Evolutionary conservation across 2,888 invertebrate species (phyloP).

Genomic region (Xylophagus ater): DNA sequence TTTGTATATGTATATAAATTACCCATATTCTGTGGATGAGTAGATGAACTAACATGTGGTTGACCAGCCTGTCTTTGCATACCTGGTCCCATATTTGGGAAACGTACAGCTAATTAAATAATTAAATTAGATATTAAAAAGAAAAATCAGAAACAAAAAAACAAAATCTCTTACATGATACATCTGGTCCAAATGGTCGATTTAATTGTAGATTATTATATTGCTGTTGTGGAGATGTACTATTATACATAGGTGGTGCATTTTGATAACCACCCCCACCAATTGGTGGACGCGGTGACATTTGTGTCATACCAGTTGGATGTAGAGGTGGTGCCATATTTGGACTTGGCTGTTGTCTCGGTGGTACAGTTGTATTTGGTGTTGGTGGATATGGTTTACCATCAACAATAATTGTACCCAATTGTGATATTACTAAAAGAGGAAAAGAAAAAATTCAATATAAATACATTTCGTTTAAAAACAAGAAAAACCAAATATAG

Average conservation of each 20-base stretch:
- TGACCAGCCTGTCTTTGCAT: conserved; percentile 41
- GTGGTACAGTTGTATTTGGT: conserved; percentile 36
- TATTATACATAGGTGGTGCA: conserved; percentile 36
- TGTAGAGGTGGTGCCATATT: conserved; percentile 37
- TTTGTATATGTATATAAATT: conserved; percentile 14
- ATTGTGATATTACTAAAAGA: conserved; percentile 55
- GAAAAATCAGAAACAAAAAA: neutral
- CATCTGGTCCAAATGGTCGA: conserved; percentile 33
- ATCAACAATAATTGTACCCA: conserved; percentile 74
- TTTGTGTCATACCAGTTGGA: conserved; percentile 33
- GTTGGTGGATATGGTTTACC: conserved; percentile 61
- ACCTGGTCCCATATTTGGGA: conserved; percentile 29
- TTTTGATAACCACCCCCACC: conserved; percentile 24
- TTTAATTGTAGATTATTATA: conserved; percentile 36
- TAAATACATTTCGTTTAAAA: conserved; percentile 5
- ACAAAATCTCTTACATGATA: conserved; percentile 28
- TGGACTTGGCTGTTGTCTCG: conserved; percentile 37
- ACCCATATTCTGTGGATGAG: conserved; percentile 52
- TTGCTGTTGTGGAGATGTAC: conserved; percentile 31
- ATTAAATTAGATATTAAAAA: neutral
- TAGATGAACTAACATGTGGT: conserved; percentile 52
- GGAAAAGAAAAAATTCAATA: conserved; percentile 6
- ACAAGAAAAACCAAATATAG: conserved; percentile 13
- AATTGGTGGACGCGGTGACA: conserved; percentile 30
- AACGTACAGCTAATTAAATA: conserved; percentile 29